Evolutionary conservation across 1,140 invertebrate species (phyloP), one percentile per base, ranked within the genome.

Genomic region (Spodoptera litura): DNA sequence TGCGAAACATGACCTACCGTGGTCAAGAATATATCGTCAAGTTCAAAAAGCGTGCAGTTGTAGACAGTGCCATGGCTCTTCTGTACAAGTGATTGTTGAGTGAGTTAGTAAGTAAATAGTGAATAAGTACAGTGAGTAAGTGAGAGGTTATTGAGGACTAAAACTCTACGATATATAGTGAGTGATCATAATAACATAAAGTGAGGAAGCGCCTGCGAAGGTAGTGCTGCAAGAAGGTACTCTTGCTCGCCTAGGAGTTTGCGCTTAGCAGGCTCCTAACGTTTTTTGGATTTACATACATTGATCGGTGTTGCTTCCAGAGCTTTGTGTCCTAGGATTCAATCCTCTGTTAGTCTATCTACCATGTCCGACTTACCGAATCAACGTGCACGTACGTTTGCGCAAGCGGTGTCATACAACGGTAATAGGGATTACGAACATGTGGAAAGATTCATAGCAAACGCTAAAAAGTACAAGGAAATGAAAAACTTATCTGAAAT

Each of bases 391-490:
- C 61, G 35, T 2, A 49, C 61, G 35, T 64, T 64, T 15, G 61
- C 61, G n/a, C 61, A 64, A 35, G 35, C 61, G 15, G 61, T 44
- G 5, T 64, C 61, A 11, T 64, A 15, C 12, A 38, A 64, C 35
- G 61, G 61, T 0, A 64, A n/a, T 11, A 13, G n/a, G 6, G 61
- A 64, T 38, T 64, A 64, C 35, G 35, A 64, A 15, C 35, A 64
- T 9, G 35, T 49, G 2, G 61, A 64, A 11, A 64, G 3, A 10
- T 64, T 64, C 20, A 6, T 64, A 15, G 44, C 35, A 44, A 15
- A 9, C 61, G 61, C 61, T 15, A 44, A 38, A 44, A 64, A 64
- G 35, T 64, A 64, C 61, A 64, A 64, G n/a, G 8, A 35, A 9
- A 44, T 44, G 35, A 64, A 64, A n/a, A 64, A 64, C n/a, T 10